phyloP scores from a whole-genome alignment of 2,113 vertebrate species.

The Notothenia coriiceps region DNA sequence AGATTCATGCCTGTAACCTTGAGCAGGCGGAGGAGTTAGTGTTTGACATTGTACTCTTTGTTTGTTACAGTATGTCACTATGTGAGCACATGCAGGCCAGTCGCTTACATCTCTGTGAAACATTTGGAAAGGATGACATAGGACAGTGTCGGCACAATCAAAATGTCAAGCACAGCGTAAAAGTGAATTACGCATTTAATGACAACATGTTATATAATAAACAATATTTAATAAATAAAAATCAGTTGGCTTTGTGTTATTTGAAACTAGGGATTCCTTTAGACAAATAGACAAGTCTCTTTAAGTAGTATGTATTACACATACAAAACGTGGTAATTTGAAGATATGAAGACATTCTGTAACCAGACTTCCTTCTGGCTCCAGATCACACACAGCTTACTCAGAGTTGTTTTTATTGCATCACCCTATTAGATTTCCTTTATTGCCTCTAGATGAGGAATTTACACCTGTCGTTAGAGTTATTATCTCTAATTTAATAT shows the following conservation, averaged over 20 bases:
- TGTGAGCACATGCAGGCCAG: conserved; percentile 33
- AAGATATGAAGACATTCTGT: background rate
- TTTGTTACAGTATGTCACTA: conserved; percentile 38
- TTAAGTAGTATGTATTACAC: background rate
- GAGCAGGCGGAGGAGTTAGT: conserved; percentile 30
- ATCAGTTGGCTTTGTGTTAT: background rate
- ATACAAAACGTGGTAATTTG: background rate
- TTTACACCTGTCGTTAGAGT: conserved; percentile 26
- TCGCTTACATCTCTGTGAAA: conserved; percentile 37
- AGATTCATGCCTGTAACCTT: conserved; percentile 34
- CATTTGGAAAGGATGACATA: conserved; percentile 22
- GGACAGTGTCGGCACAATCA: background rate
- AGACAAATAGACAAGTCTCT: background rate
- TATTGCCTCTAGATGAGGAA: conserved; percentile 9
- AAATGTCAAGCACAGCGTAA: background rate
- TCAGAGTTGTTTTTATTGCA: conserved; percentile 11
- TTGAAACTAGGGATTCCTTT: background rate
- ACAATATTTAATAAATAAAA: background rate
- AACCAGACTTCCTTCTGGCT: conserved; percentile 8
- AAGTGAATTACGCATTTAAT: background rate
- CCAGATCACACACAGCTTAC: conserved; percentile 18
- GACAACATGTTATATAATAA: background rate
- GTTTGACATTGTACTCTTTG: conserved; percentile 45
- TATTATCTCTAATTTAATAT: conserved; percentile 31
- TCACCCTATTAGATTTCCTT: conserved; percentile 12